A percentile compares a stretch with the other conserved stretches of the same genome.
phyloP scores from a whole-genome alignment of 2,888 invertebrate genomes.

The Metellina segmentata region DNA sequence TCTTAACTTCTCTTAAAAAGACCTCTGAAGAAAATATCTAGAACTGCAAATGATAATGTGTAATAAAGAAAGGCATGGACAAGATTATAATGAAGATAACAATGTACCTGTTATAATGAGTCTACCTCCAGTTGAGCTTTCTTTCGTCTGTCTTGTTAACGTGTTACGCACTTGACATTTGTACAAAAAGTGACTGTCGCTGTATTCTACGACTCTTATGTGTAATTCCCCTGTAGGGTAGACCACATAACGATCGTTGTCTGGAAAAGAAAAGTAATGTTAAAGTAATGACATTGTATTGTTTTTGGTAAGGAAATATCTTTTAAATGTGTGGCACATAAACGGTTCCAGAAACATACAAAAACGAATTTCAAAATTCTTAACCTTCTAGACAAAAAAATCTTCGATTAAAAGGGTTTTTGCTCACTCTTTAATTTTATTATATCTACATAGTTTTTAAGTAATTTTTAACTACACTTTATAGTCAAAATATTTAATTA shows the following conservation, averaged over 20 bases:
- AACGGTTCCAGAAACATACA: no score
- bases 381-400: no score
- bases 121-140: conserved; percentile 61
- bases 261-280: conserved; percentile 36
- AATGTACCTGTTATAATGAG: conserved; percentile 69
- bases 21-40: not conserved
- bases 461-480: no score
- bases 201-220: conserved; percentile 56
- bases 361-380: no score
- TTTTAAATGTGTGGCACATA: no score
- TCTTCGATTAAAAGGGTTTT: no score
- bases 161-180: conserved; percentile 68
- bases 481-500: no score
- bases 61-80: no score
- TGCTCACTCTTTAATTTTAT: no score
- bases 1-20: not conserved
- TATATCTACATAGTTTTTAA: no score
- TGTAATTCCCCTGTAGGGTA: conserved; percentile 72
- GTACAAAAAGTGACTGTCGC: conserved; percentile 64
- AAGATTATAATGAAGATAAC: not conserved
- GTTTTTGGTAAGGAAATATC: no score
- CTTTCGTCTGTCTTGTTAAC: conserved; percentile 69
- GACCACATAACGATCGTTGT: conserved; percentile 66
- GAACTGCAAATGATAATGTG: no score
- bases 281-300: not conserved